Evolutionary conservation across 1,140 invertebrate species (phyloP).

Genomic region (Drosophila eugracilis): DNA sequence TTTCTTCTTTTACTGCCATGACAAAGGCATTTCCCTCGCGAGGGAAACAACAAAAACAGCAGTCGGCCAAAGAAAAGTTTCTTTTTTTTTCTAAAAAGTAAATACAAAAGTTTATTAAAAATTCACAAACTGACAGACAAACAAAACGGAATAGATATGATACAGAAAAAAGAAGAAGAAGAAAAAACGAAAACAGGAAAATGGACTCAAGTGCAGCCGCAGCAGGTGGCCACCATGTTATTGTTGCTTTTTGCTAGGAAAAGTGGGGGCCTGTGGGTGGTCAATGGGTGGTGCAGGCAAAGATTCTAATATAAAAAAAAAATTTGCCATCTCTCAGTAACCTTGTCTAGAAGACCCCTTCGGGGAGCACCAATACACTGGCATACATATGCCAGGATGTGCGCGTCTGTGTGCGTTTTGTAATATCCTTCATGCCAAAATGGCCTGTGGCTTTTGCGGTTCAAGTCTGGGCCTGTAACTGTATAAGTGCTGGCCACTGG

Average conservation of each 20-base stretch:
- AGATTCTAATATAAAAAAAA: conserved; percentile 49
- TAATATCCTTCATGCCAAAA: conserved; percentile 78
- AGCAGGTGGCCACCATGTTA: conserved; percentile 77
- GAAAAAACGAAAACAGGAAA: conserved; percentile 54
- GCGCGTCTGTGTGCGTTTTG: conserved; percentile 37
- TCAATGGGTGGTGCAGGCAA: conserved; percentile 15
- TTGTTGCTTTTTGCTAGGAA: conserved; percentile 49
- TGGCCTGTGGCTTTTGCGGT: conserved; percentile 78
- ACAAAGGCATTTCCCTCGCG: conserved; percentile 24
- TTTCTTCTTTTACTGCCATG: conserved; percentile 25
- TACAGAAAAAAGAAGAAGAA: conserved; percentile 54
- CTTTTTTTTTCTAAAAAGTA: conserved; percentile 41
- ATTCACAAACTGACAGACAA: conserved; percentile 61
- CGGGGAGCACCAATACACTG: conserved; percentile 18
- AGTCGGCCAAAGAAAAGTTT: conserved; percentile 27
- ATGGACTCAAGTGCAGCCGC: conserved; percentile 79
- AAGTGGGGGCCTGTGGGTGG: neutral
- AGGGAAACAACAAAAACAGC: conserved; percentile 6
- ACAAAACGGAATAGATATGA: conserved; percentile 12
- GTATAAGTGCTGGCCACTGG: conserved; percentile 33
- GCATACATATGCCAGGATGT: conserved; percentile 3
- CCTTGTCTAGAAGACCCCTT: conserved; percentile 66
- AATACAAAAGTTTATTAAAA: conserved; percentile 73
- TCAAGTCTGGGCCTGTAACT: conserved; percentile 60
- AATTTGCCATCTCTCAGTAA: conserved; percentile 71